Evolutionary conservation across 2,113 vertebrate genomes (phyloP).

Genomic region (Siniperca knerii): DNA sequence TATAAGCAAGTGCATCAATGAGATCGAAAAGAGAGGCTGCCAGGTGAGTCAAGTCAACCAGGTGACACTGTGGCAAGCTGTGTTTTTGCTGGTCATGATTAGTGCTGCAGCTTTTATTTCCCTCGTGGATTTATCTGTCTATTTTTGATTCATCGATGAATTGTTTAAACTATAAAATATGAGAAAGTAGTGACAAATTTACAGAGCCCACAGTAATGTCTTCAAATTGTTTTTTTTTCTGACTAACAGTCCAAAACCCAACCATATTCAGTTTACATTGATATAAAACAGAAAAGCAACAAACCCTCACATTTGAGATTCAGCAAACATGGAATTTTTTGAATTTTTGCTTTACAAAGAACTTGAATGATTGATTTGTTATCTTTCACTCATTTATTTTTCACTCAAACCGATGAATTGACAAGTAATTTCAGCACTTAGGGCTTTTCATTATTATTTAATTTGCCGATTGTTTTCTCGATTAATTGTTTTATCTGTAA

Average conservation of each 20-base stretch:
- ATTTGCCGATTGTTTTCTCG: not conserved
- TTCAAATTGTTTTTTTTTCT: not conserved
- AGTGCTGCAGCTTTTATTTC: not conserved
- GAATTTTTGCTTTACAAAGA: not conserved
- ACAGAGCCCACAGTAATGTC: not conserved
- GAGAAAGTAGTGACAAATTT: not conserved
- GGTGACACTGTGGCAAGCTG: not conserved
- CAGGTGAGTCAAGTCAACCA: constrained; percentile 87
- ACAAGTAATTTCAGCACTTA: not conserved
- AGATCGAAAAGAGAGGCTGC: constrained; percentile 97
- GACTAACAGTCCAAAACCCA: not conserved
- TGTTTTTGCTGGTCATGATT: not conserved
- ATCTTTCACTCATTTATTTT: too few relatives aligned
- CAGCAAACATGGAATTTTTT: not conserved
- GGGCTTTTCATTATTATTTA: not conserved
- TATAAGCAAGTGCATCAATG: constrained; percentile 94
- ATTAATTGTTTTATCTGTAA: too few relatives aligned
- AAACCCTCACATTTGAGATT: not conserved
- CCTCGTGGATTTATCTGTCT: not conserved
- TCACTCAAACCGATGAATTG: not conserved
- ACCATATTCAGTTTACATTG: not conserved
- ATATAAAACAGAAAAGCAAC: not conserved
- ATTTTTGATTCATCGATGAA: not conserved
- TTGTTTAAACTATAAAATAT: not conserved
- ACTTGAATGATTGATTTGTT: too few relatives aligned